A percentile compares a stretch with the other conserved stretches of the same genome.
phyloP scores from a whole-genome alignment of 2,888 invertebrate genomes.

The Morpho achilles region DNA sequence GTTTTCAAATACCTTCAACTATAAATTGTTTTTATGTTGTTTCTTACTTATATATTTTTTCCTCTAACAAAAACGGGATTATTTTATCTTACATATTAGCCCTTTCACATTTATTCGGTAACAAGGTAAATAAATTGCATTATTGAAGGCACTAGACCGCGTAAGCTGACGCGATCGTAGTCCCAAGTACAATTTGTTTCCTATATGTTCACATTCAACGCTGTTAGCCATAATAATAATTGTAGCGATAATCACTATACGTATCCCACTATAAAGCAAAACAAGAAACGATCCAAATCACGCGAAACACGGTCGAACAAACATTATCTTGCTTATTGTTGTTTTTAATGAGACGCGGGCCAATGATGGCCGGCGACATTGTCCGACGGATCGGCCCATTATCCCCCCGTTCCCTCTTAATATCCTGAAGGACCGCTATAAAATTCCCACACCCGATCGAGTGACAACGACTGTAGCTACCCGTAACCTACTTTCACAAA shows the following conservation, averaged over 20 bases:
- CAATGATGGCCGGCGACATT: slow-evolving; percentile 54
- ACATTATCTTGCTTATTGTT: slow-evolving; percentile 61
- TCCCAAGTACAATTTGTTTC: too few relatives aligned
- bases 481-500: slow-evolving; percentile 22
- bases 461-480: slow-evolving; percentile 37
- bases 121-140: too few relatives aligned
- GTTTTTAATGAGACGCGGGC: slow-evolving; percentile 68
- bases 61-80: too few relatives aligned
- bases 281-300: slow-evolving; percentile 28
- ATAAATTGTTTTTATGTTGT: too few relatives aligned
- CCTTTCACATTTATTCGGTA: too few relatives aligned
- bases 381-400: slow-evolving; percentile 61
- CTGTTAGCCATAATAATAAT: background rate
- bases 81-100: too few relatives aligned
- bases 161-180: too few relatives aligned
- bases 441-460: slow-evolving; percentile 53
- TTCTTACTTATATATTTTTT: too few relatives aligned
- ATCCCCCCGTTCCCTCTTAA: slow-evolving; percentile 56
- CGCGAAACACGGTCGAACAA: slow-evolving; percentile 32
- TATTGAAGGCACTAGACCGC: too few relatives aligned
- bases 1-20: too few relatives aligned
- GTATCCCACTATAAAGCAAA: background rate
- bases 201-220: too few relatives aligned
- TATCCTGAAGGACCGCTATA: slow-evolving; percentile 54
- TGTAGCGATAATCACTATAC: background rate